Conservation (phyloP, 2,113 vertebrate species). For the Cepphus grylle region DNA sequence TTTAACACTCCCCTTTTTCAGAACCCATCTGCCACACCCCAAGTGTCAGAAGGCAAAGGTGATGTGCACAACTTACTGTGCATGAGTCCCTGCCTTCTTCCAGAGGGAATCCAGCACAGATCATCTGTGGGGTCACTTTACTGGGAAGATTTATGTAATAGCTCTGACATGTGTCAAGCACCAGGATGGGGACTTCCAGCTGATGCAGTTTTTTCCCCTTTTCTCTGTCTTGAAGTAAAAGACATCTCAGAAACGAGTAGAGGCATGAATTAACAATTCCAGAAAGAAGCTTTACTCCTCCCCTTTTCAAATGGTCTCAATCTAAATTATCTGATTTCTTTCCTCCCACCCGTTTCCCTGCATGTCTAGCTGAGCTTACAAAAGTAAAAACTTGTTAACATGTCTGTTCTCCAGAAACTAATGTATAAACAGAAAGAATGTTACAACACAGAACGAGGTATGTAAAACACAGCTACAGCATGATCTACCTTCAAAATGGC, state of each 20-base stretch:
- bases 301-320: background rate
- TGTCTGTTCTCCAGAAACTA: rapidly evolving
- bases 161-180: conserved; percentile 2
- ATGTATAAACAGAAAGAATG: background rate
- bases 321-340: background rate
- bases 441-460: background rate
- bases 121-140: conserved; percentile 11
- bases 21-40: background rate
- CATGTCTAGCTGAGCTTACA: background rate
- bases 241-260: background rate
- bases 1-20: background rate
- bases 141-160: background rate
- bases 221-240: conserved; percentile 34
- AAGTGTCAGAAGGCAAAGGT: background rate
- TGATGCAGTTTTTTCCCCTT: conserved; percentile 50
- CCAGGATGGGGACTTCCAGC: conserved; percentile 51
- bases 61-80: background rate
- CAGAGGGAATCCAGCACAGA: conserved; percentile 59
- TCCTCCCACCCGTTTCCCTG: background rate
- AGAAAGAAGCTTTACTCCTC: background rate
- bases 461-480: background rate
- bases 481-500: background rate
- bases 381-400: background rate
- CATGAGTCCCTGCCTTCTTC: conserved; percentile 39
- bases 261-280: background rate